Percentiles rank a stretch among this genome's conserved stretches.
These are phyloP conservation scores for Drosophila saltans DNA, from an alignment of 1,140 invertebrate genomes.

Conservation along the genomic window DNA sequence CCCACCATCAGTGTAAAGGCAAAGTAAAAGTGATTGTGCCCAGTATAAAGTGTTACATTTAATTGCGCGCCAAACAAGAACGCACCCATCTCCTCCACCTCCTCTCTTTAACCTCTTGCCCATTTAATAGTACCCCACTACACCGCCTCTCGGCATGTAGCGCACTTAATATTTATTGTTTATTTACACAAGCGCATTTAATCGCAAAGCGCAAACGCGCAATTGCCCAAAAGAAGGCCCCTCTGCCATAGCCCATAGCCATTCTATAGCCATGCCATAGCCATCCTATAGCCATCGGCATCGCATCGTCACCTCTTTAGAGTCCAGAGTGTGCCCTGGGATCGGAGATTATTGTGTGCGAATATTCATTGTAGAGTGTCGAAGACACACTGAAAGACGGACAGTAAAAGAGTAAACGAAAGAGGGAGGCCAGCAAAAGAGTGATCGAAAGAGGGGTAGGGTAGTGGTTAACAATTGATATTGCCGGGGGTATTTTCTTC, in stretches of 20 bases:
- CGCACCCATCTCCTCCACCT: background rate
- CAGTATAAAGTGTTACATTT: constrained; percentile 69
- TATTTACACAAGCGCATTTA: constrained; percentile 80
- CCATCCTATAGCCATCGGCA: constrained; percentile 8
- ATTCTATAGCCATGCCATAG: background rate
- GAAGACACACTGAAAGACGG: constrained; percentile 24
- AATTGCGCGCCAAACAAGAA: constrained; percentile 54
- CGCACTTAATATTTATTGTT: constrained; percentile 80
- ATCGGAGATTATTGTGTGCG: constrained; percentile 16
- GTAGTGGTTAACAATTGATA: background rate
- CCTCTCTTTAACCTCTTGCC: too few relatives aligned
- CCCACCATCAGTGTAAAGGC: constrained; percentile 22
- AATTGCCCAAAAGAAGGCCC: constrained; percentile 61
- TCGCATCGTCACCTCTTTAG: constrained; percentile 20
- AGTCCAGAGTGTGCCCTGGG: constrained; percentile 17
- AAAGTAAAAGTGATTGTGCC: constrained; percentile 37
- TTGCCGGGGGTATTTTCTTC: constrained; percentile 21
- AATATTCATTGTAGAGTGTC: constrained; percentile 10
- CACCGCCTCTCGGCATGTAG: constrained; percentile 60
- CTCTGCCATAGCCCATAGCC: constrained; percentile 22
- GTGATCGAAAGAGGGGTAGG: background rate
- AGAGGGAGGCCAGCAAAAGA: constrained; percentile 4
- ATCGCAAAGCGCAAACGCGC: constrained; percentile 77
- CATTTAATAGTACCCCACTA: background rate
- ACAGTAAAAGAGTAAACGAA: background rate